Base-by-base conservation (phyloP, 1,140 invertebrate genomes). In the Bilobella aurantiaca region DNA sequence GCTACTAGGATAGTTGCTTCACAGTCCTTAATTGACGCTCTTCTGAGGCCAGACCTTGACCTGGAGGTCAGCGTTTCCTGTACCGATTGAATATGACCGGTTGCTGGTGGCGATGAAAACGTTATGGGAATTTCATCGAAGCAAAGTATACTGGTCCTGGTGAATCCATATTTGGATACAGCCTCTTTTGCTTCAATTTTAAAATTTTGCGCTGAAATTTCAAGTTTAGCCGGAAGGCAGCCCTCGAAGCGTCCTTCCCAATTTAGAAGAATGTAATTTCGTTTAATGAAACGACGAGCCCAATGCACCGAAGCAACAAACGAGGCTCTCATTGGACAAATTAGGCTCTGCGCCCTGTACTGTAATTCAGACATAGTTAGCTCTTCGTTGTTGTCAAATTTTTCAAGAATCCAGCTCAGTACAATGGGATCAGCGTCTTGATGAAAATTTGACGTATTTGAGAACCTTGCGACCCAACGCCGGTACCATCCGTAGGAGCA, bases 401-500 rank as follows among this genome's bases (percentile, higher is more conserved):
- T 58, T 29, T 69, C 37, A 1, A 74, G 42, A 18, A 72, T 56
- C 74, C 73, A 74, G 25, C 58, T 58, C 3, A 74, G 53, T 31
- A 74, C 62, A 14, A 21, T 21, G 18, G 58, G 56, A 65, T 74
- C 74, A 5, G 42, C 58, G 3, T 69, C 66, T 56, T 72, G 60
- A 28, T 69, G 68, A 16, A 28, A 29, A 23, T 27, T 18, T 23
- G 28, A 31, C 25, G 21, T 14, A 29, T 65, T 30, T 5, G 63
- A 30, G 42, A 66, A 71, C 0, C 74, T 61, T 5, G 57, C 63
- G 23, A 61, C 59, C 70, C 70, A 75, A 25, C 69, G 30, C 18
- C 65, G 58, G 60, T 73, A 75, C 74, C 74, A 75, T 3, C 73
- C 71, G 29, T 75, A 72, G 3, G 74, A 75, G 62, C 74, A 75